A percentile compares a stretch with the other conserved stretches of the same genome.
phyloP scores from a whole-genome alignment of 2,797 vertebrate species.

The Hephaestus fuliginosus region DNA sequence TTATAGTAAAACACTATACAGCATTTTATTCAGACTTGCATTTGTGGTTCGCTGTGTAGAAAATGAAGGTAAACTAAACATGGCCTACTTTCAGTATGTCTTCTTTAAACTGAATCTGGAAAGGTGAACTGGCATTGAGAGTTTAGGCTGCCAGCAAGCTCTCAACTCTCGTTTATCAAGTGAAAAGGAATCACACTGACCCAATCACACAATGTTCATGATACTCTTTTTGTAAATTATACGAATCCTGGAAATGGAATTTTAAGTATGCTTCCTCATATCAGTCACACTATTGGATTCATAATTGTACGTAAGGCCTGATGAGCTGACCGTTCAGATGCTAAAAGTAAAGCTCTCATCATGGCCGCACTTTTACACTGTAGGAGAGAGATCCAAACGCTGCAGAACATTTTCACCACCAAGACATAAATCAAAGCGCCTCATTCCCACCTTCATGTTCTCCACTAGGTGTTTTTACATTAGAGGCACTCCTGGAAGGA shows the following conservation, averaged over 20 bases:
- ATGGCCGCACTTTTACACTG: constrained; percentile 40
- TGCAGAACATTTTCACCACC: constrained; percentile 55
- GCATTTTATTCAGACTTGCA: constrained; percentile 51
- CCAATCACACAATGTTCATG: constrained; percentile 27
- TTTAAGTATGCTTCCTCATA: constrained; percentile 26
- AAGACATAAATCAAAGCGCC: constrained; percentile 66
- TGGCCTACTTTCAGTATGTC: constrained; percentile 41
- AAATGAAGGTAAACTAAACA: constrained; percentile 72
- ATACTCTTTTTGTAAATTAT: constrained; percentile 33
- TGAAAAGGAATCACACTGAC: constrained; percentile 30
- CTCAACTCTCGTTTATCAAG: constrained; percentile 33
- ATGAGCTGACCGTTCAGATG: constrained; percentile 33
- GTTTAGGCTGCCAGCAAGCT: constrained; percentile 26
- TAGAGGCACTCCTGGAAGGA: constrained; percentile 18
- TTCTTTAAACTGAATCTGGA: constrained; percentile 27
- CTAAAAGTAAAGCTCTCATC: constrained; percentile 32
- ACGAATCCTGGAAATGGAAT: constrained; percentile 29
- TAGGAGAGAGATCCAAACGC: constrained; percentile 36
- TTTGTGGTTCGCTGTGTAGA: constrained; percentile 62
- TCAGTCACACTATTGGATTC: constrained; percentile 10
- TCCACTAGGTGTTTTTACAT: constrained; percentile 45
- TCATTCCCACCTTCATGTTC: constrained; percentile 45
- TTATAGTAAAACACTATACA: constrained; percentile 38
- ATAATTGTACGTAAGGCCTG: constrained; percentile 30
- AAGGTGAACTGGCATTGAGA: constrained; percentile 17